Conservation (phyloP, 2,888 invertebrate species). For the Cryptus armator region DNA sequence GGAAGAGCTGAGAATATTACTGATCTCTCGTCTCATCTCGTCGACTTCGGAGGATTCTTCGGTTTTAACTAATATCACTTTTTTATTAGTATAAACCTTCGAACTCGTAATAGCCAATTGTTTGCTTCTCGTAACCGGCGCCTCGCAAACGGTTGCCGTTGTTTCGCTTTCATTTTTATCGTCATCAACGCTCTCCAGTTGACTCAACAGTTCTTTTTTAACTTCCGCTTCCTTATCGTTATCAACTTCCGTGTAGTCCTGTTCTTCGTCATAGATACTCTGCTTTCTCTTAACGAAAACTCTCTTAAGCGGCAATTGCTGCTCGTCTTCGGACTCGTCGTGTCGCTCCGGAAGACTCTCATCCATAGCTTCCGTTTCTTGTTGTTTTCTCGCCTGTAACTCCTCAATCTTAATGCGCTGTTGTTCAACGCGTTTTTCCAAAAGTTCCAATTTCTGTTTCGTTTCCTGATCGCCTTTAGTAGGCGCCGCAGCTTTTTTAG, state of each 20-base stretch:
- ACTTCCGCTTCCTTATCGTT: constrained; percentile 56
- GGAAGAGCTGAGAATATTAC: constrained; percentile 81
- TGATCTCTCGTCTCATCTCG: constrained; percentile 82
- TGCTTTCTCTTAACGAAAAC: constrained; percentile 88
- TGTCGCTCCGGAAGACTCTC: constrained; percentile 83
- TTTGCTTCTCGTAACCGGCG: constrained; percentile 56
- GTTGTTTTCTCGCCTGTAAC: constrained; percentile 81
- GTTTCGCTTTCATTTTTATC: constrained; percentile 28
- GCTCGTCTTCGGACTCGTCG: constrained; percentile 83
- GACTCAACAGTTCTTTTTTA: constrained; percentile 61
- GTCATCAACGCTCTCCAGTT: constrained; percentile 18
- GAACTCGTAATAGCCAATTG: constrained; percentile 72
- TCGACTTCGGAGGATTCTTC: constrained; percentile 78
- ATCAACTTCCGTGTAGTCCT: constrained; percentile 80
- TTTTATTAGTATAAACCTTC: constrained; percentile 82
- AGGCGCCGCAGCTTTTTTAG: constrained; percentile 69
- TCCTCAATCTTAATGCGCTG: constrained; percentile 83
- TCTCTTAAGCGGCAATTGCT: constrained; percentile 87
- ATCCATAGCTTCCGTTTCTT: constrained; percentile 81
- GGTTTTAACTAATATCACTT: constrained; percentile 78
- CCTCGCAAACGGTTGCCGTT: background rate
- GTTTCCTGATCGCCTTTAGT: constrained; percentile 81
- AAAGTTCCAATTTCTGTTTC: constrained; percentile 82
- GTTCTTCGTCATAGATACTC: constrained; percentile 84
- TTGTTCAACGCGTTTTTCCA: constrained; percentile 82